phyloP scores from a whole-genome alignment of 2,113 vertebrate genomes.

The Syngnathus floridae region DNA sequence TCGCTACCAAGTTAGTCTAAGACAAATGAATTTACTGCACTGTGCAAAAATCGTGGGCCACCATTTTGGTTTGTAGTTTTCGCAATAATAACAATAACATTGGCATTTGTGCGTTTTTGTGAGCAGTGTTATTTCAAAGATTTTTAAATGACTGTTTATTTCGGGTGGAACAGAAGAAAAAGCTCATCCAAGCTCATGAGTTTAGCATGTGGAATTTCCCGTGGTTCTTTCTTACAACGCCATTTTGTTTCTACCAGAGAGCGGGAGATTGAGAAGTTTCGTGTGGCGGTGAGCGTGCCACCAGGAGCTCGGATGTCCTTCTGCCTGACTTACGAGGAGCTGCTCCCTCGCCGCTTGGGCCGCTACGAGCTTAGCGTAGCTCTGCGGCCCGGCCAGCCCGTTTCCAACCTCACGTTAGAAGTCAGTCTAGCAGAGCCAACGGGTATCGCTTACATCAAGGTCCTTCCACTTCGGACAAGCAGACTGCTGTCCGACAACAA shows the following conservation, averaged over 20 bases:
- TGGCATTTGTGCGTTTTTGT: too few species aligned
- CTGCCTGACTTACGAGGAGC: constrained; percentile 72
- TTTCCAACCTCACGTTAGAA: constrained; percentile 73
- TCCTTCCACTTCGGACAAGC: constrained; percentile 70
- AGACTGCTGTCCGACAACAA: constrained; percentile 55
- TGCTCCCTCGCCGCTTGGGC: constrained; percentile 70
- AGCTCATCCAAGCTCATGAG: neutral
- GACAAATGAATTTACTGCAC: neutral
- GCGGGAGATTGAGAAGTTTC: constrained; percentile 76
- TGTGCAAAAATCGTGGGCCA: neutral
- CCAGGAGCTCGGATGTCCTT: constrained; percentile 66
- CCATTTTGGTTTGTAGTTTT: neutral
- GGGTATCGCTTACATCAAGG: constrained; percentile 68
- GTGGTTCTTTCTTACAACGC: neutral
- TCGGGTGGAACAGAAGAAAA: too few species aligned
- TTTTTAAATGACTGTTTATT: too few species aligned
- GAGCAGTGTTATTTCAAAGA: too few species aligned
- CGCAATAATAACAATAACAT: too few species aligned
- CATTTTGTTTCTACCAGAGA: constrained; percentile 52
- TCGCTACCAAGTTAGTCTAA: constrained; percentile 75
- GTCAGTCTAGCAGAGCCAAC: constrained; percentile 72
- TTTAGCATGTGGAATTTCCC: neutral
- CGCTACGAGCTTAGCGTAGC: constrained; percentile 74
- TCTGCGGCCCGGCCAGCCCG: constrained; percentile 67
- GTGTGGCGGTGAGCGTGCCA: constrained; percentile 72